Percentiles rank a stretch among this genome's conserved stretches.
Evolutionary conservation across 2,113 vertebrate species (phyloP).

Genomic region (Irena cyanogastra): DNA sequence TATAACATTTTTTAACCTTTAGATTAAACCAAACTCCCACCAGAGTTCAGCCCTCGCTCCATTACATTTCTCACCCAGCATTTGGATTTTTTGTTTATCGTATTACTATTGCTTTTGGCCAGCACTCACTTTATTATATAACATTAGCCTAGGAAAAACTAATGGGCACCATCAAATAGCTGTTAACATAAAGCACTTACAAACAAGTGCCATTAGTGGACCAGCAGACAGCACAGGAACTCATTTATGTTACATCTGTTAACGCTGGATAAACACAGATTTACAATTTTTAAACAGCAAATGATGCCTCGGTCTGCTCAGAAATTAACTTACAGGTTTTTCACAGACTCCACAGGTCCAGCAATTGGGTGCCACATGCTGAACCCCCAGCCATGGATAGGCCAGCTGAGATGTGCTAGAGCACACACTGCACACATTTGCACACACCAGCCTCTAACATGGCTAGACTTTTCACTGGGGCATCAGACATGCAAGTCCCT

Average conservation of each 20-base stretch:
- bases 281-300: neutral
- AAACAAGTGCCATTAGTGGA: conserved; percentile 64
- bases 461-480: neutral
- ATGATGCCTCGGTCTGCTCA: neutral
- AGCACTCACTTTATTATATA: conserved; percentile 43
- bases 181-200: conserved; percentile 63
- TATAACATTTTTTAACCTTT: conserved; percentile 63
- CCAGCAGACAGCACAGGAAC: conserved; percentile 44
- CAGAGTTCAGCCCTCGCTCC: conserved; percentile 13
- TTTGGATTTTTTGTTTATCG: conserved; percentile 57
- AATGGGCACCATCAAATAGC: conserved; percentile 64
- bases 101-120: conserved; percentile 55
- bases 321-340: conserved; percentile 19
- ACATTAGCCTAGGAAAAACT: conserved; percentile 59
- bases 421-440: fast-evolving
- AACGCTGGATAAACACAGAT: conserved; percentile 12
- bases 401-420: neutral
- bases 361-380: neutral
- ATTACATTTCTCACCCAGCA: conserved; percentile 57
- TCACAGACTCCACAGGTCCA: neutral
- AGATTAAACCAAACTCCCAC: conserved; percentile 62
- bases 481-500: neutral
- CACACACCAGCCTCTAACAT: neutral
- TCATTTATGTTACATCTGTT: conserved; percentile 41
- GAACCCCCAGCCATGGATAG: neutral